phyloP scores from a whole-genome alignment of 2,888 invertebrate species.

The Mythimna vitellina region DNA sequence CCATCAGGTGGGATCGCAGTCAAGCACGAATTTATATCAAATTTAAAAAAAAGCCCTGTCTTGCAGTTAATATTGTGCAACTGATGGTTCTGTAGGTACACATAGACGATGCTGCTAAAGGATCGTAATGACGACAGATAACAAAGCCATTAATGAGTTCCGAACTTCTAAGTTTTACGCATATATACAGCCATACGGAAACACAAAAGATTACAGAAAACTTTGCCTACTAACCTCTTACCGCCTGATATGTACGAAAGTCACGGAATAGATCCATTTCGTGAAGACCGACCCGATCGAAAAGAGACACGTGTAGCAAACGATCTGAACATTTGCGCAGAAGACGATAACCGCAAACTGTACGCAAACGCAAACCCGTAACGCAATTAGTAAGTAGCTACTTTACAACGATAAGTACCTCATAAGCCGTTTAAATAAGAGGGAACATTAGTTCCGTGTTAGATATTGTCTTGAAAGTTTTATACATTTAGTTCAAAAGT shows the following conservation, averaged over 20 bases:
- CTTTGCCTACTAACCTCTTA: slow-evolving; percentile 37
- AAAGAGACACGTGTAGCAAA: slow-evolving; percentile 63
- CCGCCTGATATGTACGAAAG: slow-evolving; percentile 57
- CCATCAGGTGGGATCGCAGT: too few species aligned
- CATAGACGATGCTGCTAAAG: background rate
- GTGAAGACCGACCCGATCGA: slow-evolving; percentile 50
- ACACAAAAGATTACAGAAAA: slow-evolving; percentile 46
- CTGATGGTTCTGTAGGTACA: background rate
- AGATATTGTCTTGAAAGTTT: slow-evolving; percentile 48
- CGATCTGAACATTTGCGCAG: slow-evolving; percentile 55
- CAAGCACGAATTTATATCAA: too few species aligned
- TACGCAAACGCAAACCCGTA: slow-evolving; percentile 38
- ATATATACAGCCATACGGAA: slow-evolving; percentile 14
- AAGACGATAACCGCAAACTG: slow-evolving; percentile 49
- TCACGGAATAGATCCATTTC: slow-evolving; percentile 66
- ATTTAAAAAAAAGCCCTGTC: background rate
- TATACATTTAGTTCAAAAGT: slow-evolving; percentile 36
- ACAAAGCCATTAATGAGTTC: slow-evolving; percentile 18
- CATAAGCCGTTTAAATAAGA: slow-evolving; percentile 49
- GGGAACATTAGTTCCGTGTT: slow-evolving; percentile 44
- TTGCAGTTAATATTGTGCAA: background rate
- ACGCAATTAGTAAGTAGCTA: slow-evolving; percentile 58
- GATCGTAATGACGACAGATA: background rate
- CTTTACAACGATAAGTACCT: slow-evolving; percentile 49
- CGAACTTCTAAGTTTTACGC: slow-evolving; percentile 1